Evolutionary conservation across 2,797 vertebrate genomes (phyloP).

Genomic region (Podargus strigoides): DNA sequence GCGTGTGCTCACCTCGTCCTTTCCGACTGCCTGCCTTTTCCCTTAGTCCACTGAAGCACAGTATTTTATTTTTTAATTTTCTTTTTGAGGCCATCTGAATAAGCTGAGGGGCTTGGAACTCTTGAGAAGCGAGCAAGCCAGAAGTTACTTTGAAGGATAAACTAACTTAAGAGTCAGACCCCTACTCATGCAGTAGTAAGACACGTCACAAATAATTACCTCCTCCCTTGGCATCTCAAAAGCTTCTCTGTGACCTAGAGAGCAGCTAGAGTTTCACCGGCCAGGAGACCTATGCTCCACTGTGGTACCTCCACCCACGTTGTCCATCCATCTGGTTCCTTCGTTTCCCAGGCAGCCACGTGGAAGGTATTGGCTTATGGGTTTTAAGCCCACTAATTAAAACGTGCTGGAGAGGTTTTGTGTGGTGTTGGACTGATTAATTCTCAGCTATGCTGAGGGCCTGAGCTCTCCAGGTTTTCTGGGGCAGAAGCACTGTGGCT

Average conservation of each 20-base stretch:
- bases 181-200: neutral
- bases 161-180: neutral
- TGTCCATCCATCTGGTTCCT: neutral
- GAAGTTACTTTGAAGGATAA: neutral
- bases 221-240: neutral
- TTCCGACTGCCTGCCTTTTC: neutral
- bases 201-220: neutral
- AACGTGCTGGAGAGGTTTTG: neutral
- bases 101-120: neutral
- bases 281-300: neutral
- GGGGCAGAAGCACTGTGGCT: neutral
- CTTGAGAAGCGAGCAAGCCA: neutral
- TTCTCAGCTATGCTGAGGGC: neutral
- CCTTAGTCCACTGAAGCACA: neutral
- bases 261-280: neutral
- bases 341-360: neutral
- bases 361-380: neutral
- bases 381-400: neutral
- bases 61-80: neutral
- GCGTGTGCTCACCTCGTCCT: fast-evolving
- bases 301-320: neutral
- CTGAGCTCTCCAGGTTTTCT: neutral
- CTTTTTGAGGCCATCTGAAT: neutral
- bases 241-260: neutral
- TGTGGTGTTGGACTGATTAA: neutral